Evolutionary conservation across 53 echinoderm and acorn worm species (phyloP).

Genomic region (Antedon mediterranea): DNA sequence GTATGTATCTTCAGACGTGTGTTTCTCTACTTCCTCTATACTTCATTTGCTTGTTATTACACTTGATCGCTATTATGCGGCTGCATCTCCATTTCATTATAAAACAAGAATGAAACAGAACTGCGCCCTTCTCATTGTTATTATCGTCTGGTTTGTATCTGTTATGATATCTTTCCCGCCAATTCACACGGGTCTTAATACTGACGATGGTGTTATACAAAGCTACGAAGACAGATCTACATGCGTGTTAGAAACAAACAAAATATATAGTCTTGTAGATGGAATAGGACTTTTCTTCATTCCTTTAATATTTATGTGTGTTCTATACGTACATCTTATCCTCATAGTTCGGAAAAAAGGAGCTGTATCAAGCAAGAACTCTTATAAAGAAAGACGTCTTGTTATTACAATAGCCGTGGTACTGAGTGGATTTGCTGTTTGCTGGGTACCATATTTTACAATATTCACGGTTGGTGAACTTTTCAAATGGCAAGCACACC

Average conservation of each 20-base stretch:
- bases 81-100: conserved; percentile 79
- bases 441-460: conserved; percentile 82
- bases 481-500: conserved; percentile 27
- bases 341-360: conserved; percentile 36
- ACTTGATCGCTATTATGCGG: conserved; percentile 84
- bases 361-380: conserved; percentile 3
- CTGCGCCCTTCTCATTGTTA: conserved; percentile 47
- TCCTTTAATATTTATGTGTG: conserved; percentile 53
- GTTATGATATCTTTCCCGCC: conserved; percentile 77
- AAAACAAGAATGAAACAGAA: conserved; percentile 53
- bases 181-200: conserved; percentile 67
- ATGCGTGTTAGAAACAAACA: conserved; percentile 43
- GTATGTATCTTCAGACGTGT: conserved; percentile 84
- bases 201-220: conserved; percentile 46
- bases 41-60: conserved; percentile 75
- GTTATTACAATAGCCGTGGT: conserved; percentile 66
- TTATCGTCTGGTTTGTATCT: conserved; percentile 67
- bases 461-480: conserved; percentile 55
- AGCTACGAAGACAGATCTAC: conserved; percentile 38
- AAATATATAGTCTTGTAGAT: conserved; percentile 48
- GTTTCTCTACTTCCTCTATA: conserved; percentile 86
- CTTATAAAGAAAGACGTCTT: conserved; percentile 51
- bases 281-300: conserved; percentile 60
- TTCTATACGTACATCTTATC: conserved; percentile 52
- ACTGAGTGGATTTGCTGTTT: conserved; percentile 65